These are phyloP conservation scores for Protobothrops mucrosquamatus DNA, from an alignment of 2,113 vertebrate genomes.

Conservation along the genomic window DNA sequence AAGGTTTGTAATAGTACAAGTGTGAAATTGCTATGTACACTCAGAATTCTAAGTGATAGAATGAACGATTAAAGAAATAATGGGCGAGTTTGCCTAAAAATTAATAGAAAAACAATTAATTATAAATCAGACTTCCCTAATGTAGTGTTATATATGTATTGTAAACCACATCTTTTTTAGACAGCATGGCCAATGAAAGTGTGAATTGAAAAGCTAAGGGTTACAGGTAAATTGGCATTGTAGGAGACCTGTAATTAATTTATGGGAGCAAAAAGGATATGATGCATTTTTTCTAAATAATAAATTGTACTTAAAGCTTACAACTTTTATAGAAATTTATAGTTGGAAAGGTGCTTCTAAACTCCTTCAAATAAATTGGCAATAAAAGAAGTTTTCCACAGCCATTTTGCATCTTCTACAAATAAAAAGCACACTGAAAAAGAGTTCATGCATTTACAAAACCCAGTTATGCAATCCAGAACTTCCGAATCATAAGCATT, in stretches of 20 bases:
- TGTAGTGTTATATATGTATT: neutral
- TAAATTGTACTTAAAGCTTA: neutral
- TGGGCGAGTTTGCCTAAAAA: neutral
- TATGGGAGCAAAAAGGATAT: neutral
- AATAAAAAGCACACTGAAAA: neutral
- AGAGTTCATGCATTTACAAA: neutral
- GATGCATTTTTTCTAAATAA: neutral
- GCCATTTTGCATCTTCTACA: neutral
- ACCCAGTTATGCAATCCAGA: neutral
- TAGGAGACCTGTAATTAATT: neutral
- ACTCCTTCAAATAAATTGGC: neutral
- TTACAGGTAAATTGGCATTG: neutral
- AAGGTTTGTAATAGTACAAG: neutral
- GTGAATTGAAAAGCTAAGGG: neutral
- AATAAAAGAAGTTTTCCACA: neutral
- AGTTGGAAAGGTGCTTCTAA: neutral
- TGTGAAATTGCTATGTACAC: neutral
- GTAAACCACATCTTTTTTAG: neutral
- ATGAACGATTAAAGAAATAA: neutral
- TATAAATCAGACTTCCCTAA: neutral
- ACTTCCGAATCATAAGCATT: neutral
- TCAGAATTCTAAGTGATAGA: neutral
- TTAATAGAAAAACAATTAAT: neutral
- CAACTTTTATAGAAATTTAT: neutral
- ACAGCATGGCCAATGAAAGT: neutral